These are phyloP conservation scores for Micromussa lordhowensis DNA, from an alignment of 92 coral and sea anemone genomes.

Conservation along the genomic window DNA sequence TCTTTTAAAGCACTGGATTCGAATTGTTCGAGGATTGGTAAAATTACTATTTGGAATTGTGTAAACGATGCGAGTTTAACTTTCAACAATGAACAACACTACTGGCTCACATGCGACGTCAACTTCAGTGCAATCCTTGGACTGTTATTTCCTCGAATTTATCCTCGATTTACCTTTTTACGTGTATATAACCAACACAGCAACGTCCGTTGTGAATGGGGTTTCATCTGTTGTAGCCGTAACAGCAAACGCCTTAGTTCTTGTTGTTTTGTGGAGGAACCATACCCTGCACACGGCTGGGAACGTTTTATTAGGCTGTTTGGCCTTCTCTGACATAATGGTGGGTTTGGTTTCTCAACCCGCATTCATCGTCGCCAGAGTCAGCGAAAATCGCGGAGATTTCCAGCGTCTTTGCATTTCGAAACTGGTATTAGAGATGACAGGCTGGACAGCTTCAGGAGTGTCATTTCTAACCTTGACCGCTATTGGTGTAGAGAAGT, in stretches of 20 bases:
- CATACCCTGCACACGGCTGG: slow-evolving; percentile 2
- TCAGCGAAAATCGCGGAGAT: not conserved
- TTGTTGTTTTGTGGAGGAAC: not conserved
- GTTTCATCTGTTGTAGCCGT: not conserved
- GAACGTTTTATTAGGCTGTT: not conserved
- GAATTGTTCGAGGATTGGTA: not conserved
- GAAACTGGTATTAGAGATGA: not conserved
- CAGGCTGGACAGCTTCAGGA: slow-evolving; percentile 5
- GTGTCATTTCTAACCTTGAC: slow-evolving; percentile 9
- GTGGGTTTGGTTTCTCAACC: slow-evolving; percentile 5
- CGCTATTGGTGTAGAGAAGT: slow-evolving; percentile 11
- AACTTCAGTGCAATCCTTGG: not conserved
- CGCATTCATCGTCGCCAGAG: not conserved
- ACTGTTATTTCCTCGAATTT: slow-evolving; percentile 1
- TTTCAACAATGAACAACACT: not conserved
- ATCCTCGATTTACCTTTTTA: slow-evolving; percentile 6
- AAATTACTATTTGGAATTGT: not conserved
- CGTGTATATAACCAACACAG: slow-evolving; percentile 2
- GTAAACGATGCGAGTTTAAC: not conserved
- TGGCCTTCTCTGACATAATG: not conserved
- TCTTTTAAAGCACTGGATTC: not conserved
- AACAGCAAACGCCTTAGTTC: not conserved
- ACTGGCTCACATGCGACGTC: not conserved
- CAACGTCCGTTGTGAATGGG: slow-evolving; percentile 8
- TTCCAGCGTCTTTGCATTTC: slow-evolving; percentile 13